A percentile compares a stretch with the other conserved stretches of the same genome.
Evolutionary conservation across 2,888 invertebrate species (phyloP).

Genomic region (Empis stercorea): DNA sequence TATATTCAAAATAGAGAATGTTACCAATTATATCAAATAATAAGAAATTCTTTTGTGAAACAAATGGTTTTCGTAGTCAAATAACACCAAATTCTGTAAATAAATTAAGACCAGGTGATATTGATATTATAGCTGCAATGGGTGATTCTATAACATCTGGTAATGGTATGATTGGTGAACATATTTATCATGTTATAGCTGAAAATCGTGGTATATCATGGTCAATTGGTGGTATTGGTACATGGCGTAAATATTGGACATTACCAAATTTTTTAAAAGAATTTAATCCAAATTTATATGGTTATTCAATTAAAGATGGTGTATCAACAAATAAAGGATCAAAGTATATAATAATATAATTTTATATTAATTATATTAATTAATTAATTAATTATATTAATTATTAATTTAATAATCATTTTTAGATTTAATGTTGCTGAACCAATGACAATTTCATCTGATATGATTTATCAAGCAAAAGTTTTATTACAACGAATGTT

Average conservation of each 20-base stretch:
- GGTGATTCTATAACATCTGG: conserved; percentile 20
- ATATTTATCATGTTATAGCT: conserved; percentile 20
- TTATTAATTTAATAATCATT: too few species aligned
- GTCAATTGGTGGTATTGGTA: conserved; percentile 39
- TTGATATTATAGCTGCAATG: conserved; percentile 39
- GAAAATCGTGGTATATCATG: conserved; percentile 40
- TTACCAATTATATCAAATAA: not conserved
- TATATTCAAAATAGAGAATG: too few species aligned
- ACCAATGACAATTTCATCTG: conserved; percentile 27
- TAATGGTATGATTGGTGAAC: conserved; percentile 15
- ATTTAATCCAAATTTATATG: conserved; percentile 49
- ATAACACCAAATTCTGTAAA: not conserved
- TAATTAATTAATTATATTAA: too few species aligned
- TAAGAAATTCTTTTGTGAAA: conserved; percentile 30
- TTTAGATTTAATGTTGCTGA: conserved; percentile 28
- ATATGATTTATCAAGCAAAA: conserved; percentile 23
- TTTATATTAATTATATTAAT: too few species aligned
- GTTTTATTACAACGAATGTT: conserved; percentile 22
- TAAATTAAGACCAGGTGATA: conserved; percentile 30
- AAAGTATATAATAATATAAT: conserved; percentile 4
- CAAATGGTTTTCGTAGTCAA: conserved; percentile 9
- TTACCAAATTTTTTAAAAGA: conserved; percentile 47
- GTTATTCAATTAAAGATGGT: conserved; percentile 33
- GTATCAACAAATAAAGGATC: conserved; percentile 20
- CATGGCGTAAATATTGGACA: conserved; percentile 40